Percentiles rank a stretch among this genome's conserved stretches.
Evolutionary conservation across 1,140 invertebrate genomes (phyloP).

Genomic region (Mylabris phalerata): DNA sequence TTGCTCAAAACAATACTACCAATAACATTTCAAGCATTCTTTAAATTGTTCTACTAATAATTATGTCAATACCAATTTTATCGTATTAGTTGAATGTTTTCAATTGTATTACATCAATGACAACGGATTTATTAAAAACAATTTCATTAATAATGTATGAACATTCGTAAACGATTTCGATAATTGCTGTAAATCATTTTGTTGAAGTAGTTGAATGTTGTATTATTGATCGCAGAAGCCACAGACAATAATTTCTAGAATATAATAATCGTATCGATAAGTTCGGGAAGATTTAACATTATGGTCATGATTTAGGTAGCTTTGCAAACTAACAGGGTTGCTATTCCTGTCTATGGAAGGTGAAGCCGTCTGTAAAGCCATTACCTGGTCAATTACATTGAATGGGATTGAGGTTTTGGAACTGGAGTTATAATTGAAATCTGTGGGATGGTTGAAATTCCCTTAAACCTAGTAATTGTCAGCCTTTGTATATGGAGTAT

Average conservation of each 20-base stretch:
- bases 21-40: too few relatives aligned
- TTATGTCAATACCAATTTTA: too few relatives aligned
- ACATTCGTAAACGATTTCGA: too few relatives aligned
- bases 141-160: too few relatives aligned
- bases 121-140: too few relatives aligned
- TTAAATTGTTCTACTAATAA: too few relatives aligned
- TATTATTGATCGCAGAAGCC: too few relatives aligned
- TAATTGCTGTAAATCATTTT: too few relatives aligned
- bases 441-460: slow-evolving; percentile 41
- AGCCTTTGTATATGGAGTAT: slow-evolving; percentile 34
- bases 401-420: slow-evolving; percentile 41
- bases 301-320: slow-evolving; percentile 17
- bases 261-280: slow-evolving; percentile 13
- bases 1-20: too few relatives aligned
- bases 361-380: slow-evolving; percentile 37
- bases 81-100: too few relatives aligned
- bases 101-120: too few relatives aligned
- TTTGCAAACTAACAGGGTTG: slow-evolving; percentile 23
- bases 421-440: slow-evolving; percentile 42
- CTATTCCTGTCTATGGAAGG: slow-evolving; percentile 33
- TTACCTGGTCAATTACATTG: slow-evolving; percentile 44
- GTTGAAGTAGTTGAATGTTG: too few relatives aligned
- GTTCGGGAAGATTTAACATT: slow-evolving; percentile 13
- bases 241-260: slow-evolving; percentile 7
- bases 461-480: slow-evolving; percentile 43